Base-by-base conservation (phyloP, 2,113 vertebrate genomes). In the Rhombomys opimus region DNA sequence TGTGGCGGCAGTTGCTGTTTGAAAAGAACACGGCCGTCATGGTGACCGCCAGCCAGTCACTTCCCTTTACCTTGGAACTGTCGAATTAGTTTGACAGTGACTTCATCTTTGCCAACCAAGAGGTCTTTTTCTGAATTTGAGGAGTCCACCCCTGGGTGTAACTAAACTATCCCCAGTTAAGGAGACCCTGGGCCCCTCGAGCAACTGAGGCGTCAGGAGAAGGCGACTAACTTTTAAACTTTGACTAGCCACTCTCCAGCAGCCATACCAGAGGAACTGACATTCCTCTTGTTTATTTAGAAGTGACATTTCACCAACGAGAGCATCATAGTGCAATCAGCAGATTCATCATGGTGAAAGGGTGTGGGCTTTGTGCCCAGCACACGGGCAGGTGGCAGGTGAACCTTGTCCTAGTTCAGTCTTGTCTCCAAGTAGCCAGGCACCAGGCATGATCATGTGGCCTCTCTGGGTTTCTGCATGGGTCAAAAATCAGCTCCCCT, bases 1-100 rank as follows among this genome's bases (percentile, higher is more conserved):
- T 99, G 99, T 35, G 99, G 99, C 65, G 99, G 99, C 94, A 99
- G 96, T 99, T 99, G 99, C 99, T 99, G 93, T 81, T 63, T 15
- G 8, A 94, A 86, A 93, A 97, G 94, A 76, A 96, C 4, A 80
- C 0, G 86, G 84, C 73, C 35, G 76, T n/a, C 5, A 32, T 4
- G 0, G 5, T 2, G 90, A 35, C 0, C 0, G 30, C 2, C 10
- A 6, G 0, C 15, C 3, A 2, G 35, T 7, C 7, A 32, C 25
- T 27, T 2, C 35, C 15, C 84, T 84, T n/a, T 20, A 6, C 57
- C 17, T 4, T 0, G 20, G 89, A n/a, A 25, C 46, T 52, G 15
- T 59, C 41, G 2, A 68, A 18, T 13, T 11, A 50, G n/a, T 14
- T 25, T 27, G 75, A 59, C 15, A 22, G 32, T 7, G 52, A 72